Evolutionary conservation across 2,113 vertebrate species (phyloP).

Genomic region (Eurypyga helias): DNA sequence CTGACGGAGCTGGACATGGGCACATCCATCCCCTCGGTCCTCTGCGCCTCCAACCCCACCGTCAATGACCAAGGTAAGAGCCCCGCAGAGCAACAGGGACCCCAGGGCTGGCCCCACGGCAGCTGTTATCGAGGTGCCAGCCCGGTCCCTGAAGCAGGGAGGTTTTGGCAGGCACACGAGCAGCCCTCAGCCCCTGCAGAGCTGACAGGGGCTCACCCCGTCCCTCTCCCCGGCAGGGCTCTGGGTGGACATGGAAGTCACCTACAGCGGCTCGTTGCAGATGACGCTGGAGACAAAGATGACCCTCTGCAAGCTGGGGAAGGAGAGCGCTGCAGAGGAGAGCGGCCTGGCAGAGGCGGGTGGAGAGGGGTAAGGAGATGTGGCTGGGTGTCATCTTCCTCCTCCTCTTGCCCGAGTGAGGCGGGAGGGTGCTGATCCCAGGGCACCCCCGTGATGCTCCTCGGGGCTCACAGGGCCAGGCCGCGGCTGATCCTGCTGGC

Average conservation of each 20-base stretch:
- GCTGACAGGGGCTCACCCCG: not conserved
- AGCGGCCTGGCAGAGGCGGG: conserved; percentile 41
- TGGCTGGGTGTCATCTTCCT: not conserved
- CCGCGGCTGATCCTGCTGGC: conserved; percentile 78
- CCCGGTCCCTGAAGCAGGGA: rapidly evolving
- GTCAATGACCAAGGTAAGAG: conserved; percentile 80
- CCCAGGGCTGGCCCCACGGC: rapidly evolving
- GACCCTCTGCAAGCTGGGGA: conserved; percentile 88
- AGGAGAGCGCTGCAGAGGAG: conserved; percentile 77
- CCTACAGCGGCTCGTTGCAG: conserved; percentile 86
- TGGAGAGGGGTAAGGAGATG: conserved; percentile 63
- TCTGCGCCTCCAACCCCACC: conserved; percentile 77
- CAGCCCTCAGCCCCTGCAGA: not conserved
- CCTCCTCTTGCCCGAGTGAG: not conserved
- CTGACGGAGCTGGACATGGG: conserved; percentile 91
- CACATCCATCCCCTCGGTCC: conserved; percentile 81
- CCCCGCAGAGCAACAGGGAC: not conserved
- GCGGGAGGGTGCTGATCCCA: not conserved
- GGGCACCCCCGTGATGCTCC: not conserved
- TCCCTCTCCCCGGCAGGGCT: conserved; percentile 74
- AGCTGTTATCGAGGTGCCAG: not conserved
- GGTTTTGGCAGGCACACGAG: not conserved
- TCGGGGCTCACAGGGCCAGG: conserved; percentile 7
- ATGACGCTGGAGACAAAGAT: conserved; percentile 92
- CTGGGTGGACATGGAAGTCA: conserved; percentile 87